Conservation (phyloP, 2,888 invertebrate species). For the Heterodera filipjevi region DNA sequence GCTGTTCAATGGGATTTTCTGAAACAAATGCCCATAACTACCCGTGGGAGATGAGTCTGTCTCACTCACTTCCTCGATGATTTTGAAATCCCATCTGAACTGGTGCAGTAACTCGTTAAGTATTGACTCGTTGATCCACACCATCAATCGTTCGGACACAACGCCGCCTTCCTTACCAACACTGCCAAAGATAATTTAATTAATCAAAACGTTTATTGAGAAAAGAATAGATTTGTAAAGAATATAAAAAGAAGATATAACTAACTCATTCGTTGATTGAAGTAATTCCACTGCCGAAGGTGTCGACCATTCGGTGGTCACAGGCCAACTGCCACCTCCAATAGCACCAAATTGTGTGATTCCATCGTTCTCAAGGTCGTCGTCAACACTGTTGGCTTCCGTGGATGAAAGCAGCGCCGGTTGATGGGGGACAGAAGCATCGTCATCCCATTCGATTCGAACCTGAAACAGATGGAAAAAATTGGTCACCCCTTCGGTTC, state of each 20-base stretch:
- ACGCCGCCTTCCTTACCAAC: not conserved
- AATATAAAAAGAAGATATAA: not conserved
- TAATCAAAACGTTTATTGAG: not conserved
- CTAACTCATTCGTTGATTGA: not conserved
- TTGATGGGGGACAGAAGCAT: not conserved
- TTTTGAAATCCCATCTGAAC: constrained; percentile 61
- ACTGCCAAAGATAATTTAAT: not conserved
- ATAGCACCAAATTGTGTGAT: not conserved
- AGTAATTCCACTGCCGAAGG: not conserved
- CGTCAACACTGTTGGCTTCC: not conserved
- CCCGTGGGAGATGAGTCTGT: no score
- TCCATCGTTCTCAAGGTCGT: not conserved
- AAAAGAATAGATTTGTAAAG: not conserved
- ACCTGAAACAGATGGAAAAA: no score
- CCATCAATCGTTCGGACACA: constrained; percentile 19
- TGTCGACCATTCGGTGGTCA: not conserved
- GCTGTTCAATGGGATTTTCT: constrained; percentile 55
- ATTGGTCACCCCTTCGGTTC: no score
- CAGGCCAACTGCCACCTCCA: not conserved
- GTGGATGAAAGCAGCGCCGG: not conserved
- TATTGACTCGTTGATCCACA: constrained; percentile 61
- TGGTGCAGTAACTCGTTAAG: constrained; percentile 60
- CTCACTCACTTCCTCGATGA: constrained; percentile 57
- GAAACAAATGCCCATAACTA: no score
- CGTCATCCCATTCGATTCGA: not conserved